phyloP scores from a whole-genome alignment of 1,140 invertebrate genomes.

The Saccostrea glomerata region DNA sequence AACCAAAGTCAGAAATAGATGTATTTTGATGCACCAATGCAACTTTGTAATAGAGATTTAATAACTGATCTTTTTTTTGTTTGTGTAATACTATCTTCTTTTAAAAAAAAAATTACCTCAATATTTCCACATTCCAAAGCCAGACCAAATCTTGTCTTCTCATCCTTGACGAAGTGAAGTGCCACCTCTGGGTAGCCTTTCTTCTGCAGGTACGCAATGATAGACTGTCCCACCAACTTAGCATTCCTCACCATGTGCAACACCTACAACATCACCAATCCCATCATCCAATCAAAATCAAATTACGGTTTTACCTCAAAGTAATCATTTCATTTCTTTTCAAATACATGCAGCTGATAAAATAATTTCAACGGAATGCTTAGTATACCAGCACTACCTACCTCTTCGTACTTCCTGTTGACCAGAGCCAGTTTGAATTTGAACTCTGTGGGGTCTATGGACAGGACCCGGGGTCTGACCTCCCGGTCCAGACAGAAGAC shows the following conservation, averaged over 20 bases:
- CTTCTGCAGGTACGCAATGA: constrained; percentile 99
- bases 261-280: constrained; percentile 80
- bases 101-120: constrained; percentile 86
- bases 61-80: too few relatives aligned
- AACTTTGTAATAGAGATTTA: too few relatives aligned
- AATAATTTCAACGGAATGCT: too few relatives aligned
- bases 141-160: constrained; percentile 97
- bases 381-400: constrained; percentile 66
- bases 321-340: too few relatives aligned
- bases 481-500: constrained; percentile 98
- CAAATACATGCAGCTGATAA: too few relatives aligned
- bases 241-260: constrained; percentile 98
- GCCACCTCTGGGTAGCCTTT: constrained; percentile 99
- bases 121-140: constrained; percentile 99
- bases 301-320: too few relatives aligned
- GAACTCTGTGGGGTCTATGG: constrained; percentile 98
- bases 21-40: too few relatives aligned
- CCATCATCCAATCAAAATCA: too few relatives aligned
- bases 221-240: constrained; percentile 98
- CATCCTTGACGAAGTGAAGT: constrained; percentile 99
- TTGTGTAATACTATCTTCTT: neutral
- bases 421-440: constrained; percentile 98
- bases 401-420: constrained; percentile 97
- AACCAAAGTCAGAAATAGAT: too few relatives aligned
- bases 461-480: constrained; percentile 91